phyloP scores from a whole-genome alignment of 1,140 invertebrate species.

The Bombus waltoni region DNA sequence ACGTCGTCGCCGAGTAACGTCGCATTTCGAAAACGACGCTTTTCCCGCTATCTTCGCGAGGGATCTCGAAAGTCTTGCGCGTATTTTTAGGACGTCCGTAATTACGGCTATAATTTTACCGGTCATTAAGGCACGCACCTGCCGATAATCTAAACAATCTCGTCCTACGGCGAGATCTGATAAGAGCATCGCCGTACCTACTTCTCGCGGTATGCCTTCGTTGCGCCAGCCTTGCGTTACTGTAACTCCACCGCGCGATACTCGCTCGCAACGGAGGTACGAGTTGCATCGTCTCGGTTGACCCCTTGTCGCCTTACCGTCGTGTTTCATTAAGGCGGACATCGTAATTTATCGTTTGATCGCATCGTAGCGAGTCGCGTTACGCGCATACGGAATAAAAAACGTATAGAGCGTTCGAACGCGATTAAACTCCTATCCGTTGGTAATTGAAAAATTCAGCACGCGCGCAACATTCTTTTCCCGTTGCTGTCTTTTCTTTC shows the following conservation, averaged over 20 bases:
- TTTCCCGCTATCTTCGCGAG: slow-evolving; percentile 43
- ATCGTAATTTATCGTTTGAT: slow-evolving; percentile 10
- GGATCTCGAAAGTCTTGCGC: slow-evolving; percentile 31
- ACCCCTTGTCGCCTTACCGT: slow-evolving; percentile 1
- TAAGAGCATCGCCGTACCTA: slow-evolving; percentile 50
- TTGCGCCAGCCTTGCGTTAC: background rate
- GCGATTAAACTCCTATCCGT: background rate
- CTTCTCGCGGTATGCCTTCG: slow-evolving; percentile 25
- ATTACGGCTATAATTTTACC: slow-evolving; percentile 64
- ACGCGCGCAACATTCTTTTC: too few species aligned
- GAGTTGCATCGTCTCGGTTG: background rate
- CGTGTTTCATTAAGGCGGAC: slow-evolving; percentile 11
- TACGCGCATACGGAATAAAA: background rate
- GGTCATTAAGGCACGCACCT: slow-evolving; percentile 66
- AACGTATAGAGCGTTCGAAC: background rate
- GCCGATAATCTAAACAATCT: slow-evolving; percentile 68
- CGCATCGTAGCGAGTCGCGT: background rate
- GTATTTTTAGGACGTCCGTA: slow-evolving; percentile 56
- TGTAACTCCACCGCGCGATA: background rate
- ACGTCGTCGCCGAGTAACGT: slow-evolving; percentile 26
- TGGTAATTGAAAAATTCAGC: background rate
- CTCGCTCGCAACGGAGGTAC: background rate
- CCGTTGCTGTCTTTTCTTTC: too few species aligned
- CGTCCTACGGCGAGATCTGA: slow-evolving; percentile 54
- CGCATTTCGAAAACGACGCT: slow-evolving; percentile 58